Percentiles rank a stretch among this genome's conserved stretches.
phyloP scores from a whole-genome alignment of 2,797 vertebrate genomes.

The Iguana delicatissima region DNA sequence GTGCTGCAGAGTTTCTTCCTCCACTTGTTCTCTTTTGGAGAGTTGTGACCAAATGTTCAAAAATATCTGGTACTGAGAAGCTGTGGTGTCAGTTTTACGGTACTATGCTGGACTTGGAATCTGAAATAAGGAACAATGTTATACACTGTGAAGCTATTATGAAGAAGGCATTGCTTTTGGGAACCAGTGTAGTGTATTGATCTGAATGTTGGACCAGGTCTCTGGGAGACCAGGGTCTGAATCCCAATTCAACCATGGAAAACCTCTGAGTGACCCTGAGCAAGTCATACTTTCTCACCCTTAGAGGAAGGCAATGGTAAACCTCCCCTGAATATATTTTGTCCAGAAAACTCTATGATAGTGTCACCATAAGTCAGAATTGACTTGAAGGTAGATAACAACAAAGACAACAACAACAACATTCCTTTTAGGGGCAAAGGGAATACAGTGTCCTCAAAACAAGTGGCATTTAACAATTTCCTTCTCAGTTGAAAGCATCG shows the following conservation, averaged over 20 bases:
- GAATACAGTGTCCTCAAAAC: neutral
- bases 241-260: too few species aligned
- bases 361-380: too few species aligned
- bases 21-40: conserved; percentile 7
- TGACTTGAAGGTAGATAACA: too few species aligned
- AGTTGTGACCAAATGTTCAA: conserved; percentile 2
- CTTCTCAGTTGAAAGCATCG: conserved; percentile 20
- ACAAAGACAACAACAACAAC: too few species aligned
- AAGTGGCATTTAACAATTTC: neutral
- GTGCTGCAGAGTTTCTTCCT: neutral
- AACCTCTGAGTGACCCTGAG: too few species aligned
- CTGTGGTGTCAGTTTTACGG: neutral
- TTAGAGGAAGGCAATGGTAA: too few species aligned
- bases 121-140: neutral
- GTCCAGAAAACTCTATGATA: too few species aligned
- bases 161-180: neutral
- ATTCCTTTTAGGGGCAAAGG: neutral
- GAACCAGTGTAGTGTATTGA: too few species aligned
- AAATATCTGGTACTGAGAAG: neutral
- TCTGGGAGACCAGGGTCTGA: too few species aligned
- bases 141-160: neutral
- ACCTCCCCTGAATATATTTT: too few species aligned
- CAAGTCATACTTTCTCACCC: too few species aligned
- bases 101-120: neutral
- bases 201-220: too few species aligned